Evolutionary conservation across 1,140 invertebrate species (phyloP), one percentile per base, ranked within the genome.

Genomic region (Apis dorsata): DNA sequence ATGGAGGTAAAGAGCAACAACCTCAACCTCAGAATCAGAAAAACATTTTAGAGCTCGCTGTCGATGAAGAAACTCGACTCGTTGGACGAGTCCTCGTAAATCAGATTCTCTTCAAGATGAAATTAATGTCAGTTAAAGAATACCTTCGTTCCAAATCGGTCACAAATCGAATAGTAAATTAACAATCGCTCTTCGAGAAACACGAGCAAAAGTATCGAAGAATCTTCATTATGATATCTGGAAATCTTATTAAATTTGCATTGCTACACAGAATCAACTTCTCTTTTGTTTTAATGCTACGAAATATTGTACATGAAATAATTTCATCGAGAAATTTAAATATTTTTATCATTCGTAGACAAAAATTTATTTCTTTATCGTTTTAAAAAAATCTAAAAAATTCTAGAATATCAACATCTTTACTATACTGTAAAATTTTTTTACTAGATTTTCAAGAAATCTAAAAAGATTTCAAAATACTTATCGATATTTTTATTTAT

Each of bases 121-220:
- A 88, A 88, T 85, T 88, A 88, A 78, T 79, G 86, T 87, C 87
- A 80, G 76, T 62, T 83, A 81, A 72, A 77, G 71, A 63, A 87
- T 88, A 80, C 53, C 76, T 21, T 62, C n/a, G n/a, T 62, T 24
- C 5, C 63, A n/a, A 44, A 66, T 70, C 74, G 75, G 72, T 60
- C 28, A 66, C 65, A 34, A 69, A 60, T n/a, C n/a, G 51, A 53
- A 24, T 57, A 53, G 13, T 21, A 68, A 69, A 78, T 86, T 84
- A 86, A 87, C 65, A 44, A 77, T 17, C 51, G 24, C 21, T 79
- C 49, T 51, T 34, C 57, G 13, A 49, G 24, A 34, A 79, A 79
- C 55, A 51, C 53, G 34, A 74, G n/a, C 51, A 7, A 28, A 76
- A n/a, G 60, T 78, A 83, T 86, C 49, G 19, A 28, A 34, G 24